Evolutionary conservation across 2,113 vertebrate species (phyloP), one percentile per base, ranked within the genome.

Genomic region (Lepus americanus): DNA sequence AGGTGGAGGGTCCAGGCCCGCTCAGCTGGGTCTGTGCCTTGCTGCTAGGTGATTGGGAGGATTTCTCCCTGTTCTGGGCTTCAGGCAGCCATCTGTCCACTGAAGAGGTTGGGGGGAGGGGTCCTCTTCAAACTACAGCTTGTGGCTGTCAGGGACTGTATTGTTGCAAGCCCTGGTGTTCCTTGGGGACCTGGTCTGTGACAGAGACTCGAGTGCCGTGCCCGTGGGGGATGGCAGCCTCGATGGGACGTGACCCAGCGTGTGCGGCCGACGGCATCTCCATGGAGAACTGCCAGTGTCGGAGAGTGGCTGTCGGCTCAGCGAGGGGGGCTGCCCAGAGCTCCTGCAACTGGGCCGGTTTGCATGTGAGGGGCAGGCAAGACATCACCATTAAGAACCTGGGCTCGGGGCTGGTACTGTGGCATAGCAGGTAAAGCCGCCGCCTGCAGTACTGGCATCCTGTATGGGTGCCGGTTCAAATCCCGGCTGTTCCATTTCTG

Each of bases 221-320:
- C 3, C 22, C 22, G 63, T 29, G 51, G 23, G 0, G 19, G 77
- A 19, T 49, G 36, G 55, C 19, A 16, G 39, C 53, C 64, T 90
- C 1, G 17, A 67, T 31, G 69, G 22, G 6, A 6, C 6, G 33
- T 63, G 82, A 70, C 72, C 55, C 4, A 25, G 49, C 2, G 4
- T 31, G 53, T 53, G 74, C 49, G 67, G 77, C 23, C 1, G 20
- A 66, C 49, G 39, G 9, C 59, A 20, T 55, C 86, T 85, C 29
- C 19, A 4, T 3, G 0, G 69, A 27, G 51, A 44, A 9, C 82
- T 27, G 27, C 36, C 0, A 4, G 31, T 0, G 0, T 6, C 9
- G 59, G 25, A 13, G 31, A 27, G 14, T 29, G 22, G 17, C 39
- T 31, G 33, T 9, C 63, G 49, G 44, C 44, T 44, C 44, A 44